phyloP scores from a whole-genome alignment of 37 sponge, comb jelly and placozoan species.

The Crambe crambe region DNA sequence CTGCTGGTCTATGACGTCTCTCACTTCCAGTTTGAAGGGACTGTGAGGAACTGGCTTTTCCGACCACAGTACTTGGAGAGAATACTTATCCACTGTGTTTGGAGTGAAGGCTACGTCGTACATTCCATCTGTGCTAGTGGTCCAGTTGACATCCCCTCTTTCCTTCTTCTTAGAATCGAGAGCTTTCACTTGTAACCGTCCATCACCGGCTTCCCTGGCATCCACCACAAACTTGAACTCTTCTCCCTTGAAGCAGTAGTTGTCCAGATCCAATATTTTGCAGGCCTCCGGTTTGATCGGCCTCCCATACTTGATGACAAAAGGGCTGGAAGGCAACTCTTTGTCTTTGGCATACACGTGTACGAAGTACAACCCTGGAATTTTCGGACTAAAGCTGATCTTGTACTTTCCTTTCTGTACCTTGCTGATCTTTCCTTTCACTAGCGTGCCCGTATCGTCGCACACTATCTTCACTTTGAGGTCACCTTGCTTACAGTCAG shows the following conservation, averaged over 20 bases:
- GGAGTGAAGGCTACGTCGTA: constrained; percentile 31
- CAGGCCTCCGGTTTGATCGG: constrained; percentile 67
- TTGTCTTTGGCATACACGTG: constrained; percentile 49
- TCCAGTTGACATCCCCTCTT: background rate
- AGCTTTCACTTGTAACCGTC: constrained; percentile 14
- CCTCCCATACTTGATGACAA: constrained; percentile 45
- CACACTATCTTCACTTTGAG: constrained; percentile 39
- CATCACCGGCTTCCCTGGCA: constrained; percentile 53
- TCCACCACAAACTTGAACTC: constrained; percentile 45
- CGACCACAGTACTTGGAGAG: constrained; percentile 31
- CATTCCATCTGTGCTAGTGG: constrained; percentile 41
- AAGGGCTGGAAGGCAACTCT: constrained; percentile 67
- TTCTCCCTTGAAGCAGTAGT: constrained; percentile 22
- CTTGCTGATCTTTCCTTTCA: constrained; percentile 65
- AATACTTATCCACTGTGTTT: background rate
- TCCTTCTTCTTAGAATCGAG: constrained; percentile 42
- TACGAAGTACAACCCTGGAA: constrained; percentile 49
- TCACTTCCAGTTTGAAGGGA: constrained; percentile 50
- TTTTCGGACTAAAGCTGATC: constrained; percentile 49
- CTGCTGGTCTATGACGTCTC: constrained; percentile 20
- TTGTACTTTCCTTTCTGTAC: constrained; percentile 38
- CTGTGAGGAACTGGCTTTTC: constrained; percentile 50
- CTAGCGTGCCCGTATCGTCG: constrained; percentile 13
- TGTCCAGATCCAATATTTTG: constrained; percentile 21
- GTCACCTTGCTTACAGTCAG: constrained; percentile 34